A percentile compares a stretch with the other conserved stretches of the same genome.
phyloP scores from a whole-genome alignment of 2,888 invertebrate species.

The Parascotia fuliginaria region DNA sequence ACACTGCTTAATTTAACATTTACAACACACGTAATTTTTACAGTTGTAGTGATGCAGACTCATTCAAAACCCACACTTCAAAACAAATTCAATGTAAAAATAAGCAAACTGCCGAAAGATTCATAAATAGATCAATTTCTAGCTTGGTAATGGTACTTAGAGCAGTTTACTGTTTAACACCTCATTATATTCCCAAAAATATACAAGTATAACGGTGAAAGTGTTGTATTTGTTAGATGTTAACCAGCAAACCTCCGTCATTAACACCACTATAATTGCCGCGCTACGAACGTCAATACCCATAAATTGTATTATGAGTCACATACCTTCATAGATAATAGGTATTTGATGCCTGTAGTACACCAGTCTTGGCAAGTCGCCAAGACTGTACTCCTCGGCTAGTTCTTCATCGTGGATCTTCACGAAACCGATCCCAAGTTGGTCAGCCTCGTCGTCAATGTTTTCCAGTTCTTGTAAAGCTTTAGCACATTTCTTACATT shows the following conservation, averaged over 20 bases:
- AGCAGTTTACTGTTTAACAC: slow-evolving; percentile 31
- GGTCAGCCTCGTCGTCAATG: slow-evolving; percentile 97
- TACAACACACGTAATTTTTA: not conserved
- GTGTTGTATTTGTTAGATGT: slow-evolving; percentile 39
- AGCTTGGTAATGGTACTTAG: slow-evolving; percentile 19
- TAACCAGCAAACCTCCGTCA: slow-evolving; percentile 44
- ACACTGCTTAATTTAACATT: slow-evolving; percentile 1
- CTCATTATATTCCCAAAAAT: slow-evolving; percentile 31
- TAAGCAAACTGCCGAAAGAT: slow-evolving; percentile 14
- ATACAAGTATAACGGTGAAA: slow-evolving; percentile 38
- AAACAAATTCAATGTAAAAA: slow-evolving; percentile 25
- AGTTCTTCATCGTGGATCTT: slow-evolving; percentile 96
- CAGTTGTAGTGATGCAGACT: not conserved
- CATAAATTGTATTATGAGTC: slow-evolving; percentile 65
- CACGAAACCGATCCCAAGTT: slow-evolving; percentile 96
- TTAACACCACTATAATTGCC: slow-evolving; percentile 48
- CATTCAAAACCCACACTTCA: not conserved
- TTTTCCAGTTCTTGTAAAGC: slow-evolving; percentile 96
- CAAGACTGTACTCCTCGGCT: slow-evolving; percentile 97
- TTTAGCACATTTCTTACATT: slow-evolving; percentile 96
- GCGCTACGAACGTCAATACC: slow-evolving; percentile 58
- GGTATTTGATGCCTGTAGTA: slow-evolving; percentile 98
- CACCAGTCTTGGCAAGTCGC: slow-evolving; percentile 94
- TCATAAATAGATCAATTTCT: slow-evolving; percentile 12
- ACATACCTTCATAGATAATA: slow-evolving; percentile 95